A percentile compares a stretch with the other conserved stretches of the same genome.
Evolutionary conservation across 1,140 invertebrate genomes (phyloP).

Genomic region (Idris sp.): DNA sequence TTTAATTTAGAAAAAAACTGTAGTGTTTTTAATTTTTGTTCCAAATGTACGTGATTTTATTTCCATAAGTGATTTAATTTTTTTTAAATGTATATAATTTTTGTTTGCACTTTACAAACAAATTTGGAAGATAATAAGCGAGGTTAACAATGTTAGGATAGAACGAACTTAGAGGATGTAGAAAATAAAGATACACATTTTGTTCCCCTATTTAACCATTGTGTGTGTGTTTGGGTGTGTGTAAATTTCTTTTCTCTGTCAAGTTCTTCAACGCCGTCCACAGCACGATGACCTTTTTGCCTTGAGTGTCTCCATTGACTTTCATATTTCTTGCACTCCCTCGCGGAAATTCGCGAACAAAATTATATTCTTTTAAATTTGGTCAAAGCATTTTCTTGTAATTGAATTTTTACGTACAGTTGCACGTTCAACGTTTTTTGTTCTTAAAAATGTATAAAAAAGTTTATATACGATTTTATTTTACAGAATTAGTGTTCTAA

Average conservation of each 20-base stretch:
- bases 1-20: no score
- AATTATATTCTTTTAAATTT: conserved; percentile 34
- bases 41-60: no score
- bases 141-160: conserved; percentile 3
- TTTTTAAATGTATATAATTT: no score
- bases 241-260: conserved; percentile 32
- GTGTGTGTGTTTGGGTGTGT: no score
- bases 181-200: conserved; percentile 17
- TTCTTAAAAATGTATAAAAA: conserved; percentile 10
- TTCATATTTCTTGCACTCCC: conserved; percentile 37
- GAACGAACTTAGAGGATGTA: not conserved
- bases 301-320: conserved; percentile 53
- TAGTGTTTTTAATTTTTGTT: no score
- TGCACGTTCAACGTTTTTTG: no score
- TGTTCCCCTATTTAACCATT: conserved; percentile 42
- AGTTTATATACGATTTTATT: not conserved
- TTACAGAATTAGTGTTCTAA: not conserved
- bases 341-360: conserved; percentile 22
- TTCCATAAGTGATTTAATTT: no score
- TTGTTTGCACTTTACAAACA: no score
- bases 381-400: conserved; percentile 40
- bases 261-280: conserved; percentile 13
- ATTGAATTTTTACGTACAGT: conserved; percentile 59
- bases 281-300: conserved; percentile 57
- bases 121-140: no score